Base-by-base conservation (phyloP, 2,888 invertebrate species). In the Sturmia bella region DNA sequence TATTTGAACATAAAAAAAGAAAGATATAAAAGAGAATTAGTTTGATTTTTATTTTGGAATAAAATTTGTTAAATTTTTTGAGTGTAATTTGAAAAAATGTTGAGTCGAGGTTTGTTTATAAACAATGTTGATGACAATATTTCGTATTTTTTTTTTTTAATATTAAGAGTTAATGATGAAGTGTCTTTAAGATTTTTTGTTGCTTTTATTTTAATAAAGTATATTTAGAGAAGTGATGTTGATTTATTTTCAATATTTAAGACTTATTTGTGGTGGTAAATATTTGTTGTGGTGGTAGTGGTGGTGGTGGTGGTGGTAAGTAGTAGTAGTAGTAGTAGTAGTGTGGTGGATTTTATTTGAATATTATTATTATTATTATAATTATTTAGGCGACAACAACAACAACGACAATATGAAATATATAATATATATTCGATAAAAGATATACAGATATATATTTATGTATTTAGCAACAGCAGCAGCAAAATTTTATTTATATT, bases 311-410 rank as follows among this genome's bases (percentile, higher is more conserved):
- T 72, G 52, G 69, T 73, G 68, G 77, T 82, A 70, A 59, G 69
- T 72, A 61, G 57, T 57, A 57, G 79, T 80, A 66, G 64, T 78
- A 66, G 64, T 78, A 80, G 74, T 80, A 72, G 81, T 77, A 68
- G 78, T 78, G 76, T 81, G 57, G 74, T 73, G 78, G 72, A 66
- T 73, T 73, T 72, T 45, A 66, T 66, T 52, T 41, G 48, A 64
- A 37, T 64, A 66, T 66, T 63, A 63, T 61, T 43, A 41, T 41
- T 13, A 41, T 41, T 41, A n/a, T 12, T 45, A 41, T 56, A 75
- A 48, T 79, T 73, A 80, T 80, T 84, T 81, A 83, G 86, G 83
- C 85, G 84, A 83, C 84, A 82, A 84, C 85, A 82, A 85, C 83
- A 84, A 84, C 84, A 84, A 84, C 85, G 82, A 83, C 79, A 81